Percentiles rank a stretch among this genome's conserved stretches.
Conservation (phyloP, 1,140 invertebrate genomes). For the Holcopasites calliopsidis region DNA sequence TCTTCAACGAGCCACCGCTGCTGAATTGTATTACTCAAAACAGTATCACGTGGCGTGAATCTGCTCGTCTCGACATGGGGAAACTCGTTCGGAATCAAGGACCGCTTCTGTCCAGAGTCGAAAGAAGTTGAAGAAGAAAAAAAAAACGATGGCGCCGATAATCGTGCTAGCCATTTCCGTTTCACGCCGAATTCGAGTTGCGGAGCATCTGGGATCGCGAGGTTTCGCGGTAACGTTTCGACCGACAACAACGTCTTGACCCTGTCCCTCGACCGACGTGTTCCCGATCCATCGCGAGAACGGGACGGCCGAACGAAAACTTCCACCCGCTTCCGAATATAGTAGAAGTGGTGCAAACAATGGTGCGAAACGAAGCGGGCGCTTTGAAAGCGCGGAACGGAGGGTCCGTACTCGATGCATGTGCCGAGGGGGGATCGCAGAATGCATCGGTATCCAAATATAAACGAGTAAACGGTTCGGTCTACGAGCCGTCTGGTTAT, state of each 20-base stretch:
- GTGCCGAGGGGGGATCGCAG: slow-evolving; percentile 2
- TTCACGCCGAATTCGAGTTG: background rate
- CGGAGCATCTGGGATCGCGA: slow-evolving; percentile 12
- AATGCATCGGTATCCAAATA: slow-evolving; percentile 58
- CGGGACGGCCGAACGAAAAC: too few relatives aligned
- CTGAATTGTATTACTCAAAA: slow-evolving; percentile 45
- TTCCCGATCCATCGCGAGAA: background rate
- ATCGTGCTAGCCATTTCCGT: too few relatives aligned
- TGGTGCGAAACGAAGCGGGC: too few relatives aligned
- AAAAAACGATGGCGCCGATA: background rate
- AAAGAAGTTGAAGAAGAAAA: background rate
- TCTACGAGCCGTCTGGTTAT: slow-evolving; percentile 57
- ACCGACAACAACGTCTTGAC: background rate
- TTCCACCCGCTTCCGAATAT: background rate
- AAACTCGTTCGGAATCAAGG: slow-evolving; percentile 27
- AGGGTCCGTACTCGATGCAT: slow-evolving; percentile 13
- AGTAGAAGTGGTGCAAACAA: background rate
- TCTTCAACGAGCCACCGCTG: background rate
- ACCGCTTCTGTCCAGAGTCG: background rate
- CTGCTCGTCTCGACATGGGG: slow-evolving; percentile 46
- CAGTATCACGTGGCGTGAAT: slow-evolving; percentile 49
- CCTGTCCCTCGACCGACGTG: background rate
- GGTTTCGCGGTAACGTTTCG: slow-evolving; percentile 4
- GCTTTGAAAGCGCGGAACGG: too few relatives aligned
- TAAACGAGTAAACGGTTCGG: slow-evolving; percentile 57